These are phyloP conservation scores for Meghimatium bilineatum DNA, from an alignment of 2,888 invertebrate species.

Conservation along the genomic window DNA sequence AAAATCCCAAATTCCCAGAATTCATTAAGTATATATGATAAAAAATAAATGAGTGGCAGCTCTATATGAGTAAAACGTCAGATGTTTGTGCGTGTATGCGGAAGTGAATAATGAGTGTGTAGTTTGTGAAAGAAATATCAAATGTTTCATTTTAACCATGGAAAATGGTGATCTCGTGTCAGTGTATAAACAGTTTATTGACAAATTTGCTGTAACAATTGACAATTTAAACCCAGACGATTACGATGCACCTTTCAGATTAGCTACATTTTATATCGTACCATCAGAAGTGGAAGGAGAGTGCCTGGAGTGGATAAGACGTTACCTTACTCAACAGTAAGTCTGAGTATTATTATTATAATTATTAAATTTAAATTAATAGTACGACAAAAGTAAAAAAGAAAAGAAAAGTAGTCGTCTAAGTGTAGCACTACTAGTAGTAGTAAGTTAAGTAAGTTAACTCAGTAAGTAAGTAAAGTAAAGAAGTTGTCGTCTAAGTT, in stretches of 20 bases:
- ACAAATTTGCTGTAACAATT: conserved; percentile 15
- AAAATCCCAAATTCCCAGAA: too few species aligned
- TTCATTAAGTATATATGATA: too few species aligned
- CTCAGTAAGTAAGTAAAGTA: too few species aligned
- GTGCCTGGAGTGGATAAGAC: conserved; percentile 43
- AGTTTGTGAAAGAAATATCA: background rate
- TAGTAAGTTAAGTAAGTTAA: too few species aligned
- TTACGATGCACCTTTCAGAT: conserved; percentile 29
- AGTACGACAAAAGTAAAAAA: too few species aligned
- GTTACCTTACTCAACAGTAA: conserved; percentile 38
- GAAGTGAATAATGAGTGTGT: conserved; percentile 16
- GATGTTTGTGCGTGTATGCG: conserved; percentile 33
- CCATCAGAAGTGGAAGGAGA: conserved; percentile 35
- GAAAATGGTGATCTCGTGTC: conserved; percentile 30
- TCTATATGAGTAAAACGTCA: conserved; percentile 24
- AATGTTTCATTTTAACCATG: conserved; percentile 26
- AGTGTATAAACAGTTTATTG: conserved; percentile 25
- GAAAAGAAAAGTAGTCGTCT: too few species aligned
- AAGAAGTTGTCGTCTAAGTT: too few species aligned
- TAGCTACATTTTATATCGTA: conserved; percentile 19
- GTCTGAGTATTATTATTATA: too few species aligned
- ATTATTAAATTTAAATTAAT: too few species aligned
- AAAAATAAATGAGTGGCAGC: too few species aligned
- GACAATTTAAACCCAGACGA: conserved; percentile 10
- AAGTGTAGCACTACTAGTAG: too few species aligned